Base-by-base conservation (phyloP, 2,113 vertebrate species). In the Microcebus tavaratra region DNA sequence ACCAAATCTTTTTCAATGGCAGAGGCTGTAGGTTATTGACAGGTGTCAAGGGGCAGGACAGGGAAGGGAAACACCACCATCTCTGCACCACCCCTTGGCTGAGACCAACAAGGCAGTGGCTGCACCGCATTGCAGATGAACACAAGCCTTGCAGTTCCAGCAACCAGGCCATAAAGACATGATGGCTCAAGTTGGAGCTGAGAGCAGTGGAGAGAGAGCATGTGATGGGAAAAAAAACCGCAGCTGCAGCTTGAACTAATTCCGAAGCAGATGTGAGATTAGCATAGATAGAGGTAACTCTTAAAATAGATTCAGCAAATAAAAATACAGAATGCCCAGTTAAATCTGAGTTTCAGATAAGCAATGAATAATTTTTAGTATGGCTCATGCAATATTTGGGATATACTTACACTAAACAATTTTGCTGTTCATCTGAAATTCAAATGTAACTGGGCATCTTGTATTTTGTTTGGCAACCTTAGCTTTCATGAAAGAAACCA, bases 321-420 rank as follows among this genome's bases (percentile, higher is more conserved):
- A 90, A 89, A 92, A 68, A 63, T 20, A 79, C 73, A 93, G 87
- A 29, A 76, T 76, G 53, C 59, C 89, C 76, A 72, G 25, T 84
- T 63, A 93, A 53, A 90, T 88, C 20, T 76, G 29, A 91, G 81
- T 94, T 95, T 81, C 65, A 81, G 86, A 48, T 39, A 88, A 65
- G 17, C 25, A 68, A 42, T 11, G 50, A 50, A 39, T 76, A 72
- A 27, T 50, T 94, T 91, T 79, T 78, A 76, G 81, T 25, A 11
- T 67, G 3, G 63, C 53, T 42, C n/a, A 36, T 72, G 27, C 17
- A 92, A 70, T 95, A 63, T 84, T 73, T 90, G 85, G n/a, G 53
- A 72, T 11, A 31, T 53, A 48, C 3, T 72, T 91, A 48, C 27
- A 53, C 67, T 85, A 48, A 75, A 81, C 45, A 50, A 23, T 11